Base-by-base conservation (phyloP, 2,888 invertebrate genomes). In the Sarcophaga variegata region DNA sequence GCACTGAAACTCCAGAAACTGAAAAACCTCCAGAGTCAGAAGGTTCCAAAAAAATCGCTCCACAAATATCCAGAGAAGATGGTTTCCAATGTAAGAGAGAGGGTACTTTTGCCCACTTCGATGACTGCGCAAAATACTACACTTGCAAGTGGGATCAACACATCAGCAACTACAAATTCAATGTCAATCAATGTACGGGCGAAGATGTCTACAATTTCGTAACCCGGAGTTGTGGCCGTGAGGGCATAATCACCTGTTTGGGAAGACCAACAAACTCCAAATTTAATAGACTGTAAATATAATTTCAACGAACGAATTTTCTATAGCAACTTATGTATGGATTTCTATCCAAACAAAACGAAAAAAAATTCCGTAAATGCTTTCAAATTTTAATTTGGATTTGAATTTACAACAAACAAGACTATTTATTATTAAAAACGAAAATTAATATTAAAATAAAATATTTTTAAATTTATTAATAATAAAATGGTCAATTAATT, bases 71-170 rank as follows among this genome's bases (percentile, higher is more conserved):
- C 25, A 37, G 37, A 14, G 8, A 45, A 2, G 25, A 49, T n/a
- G 67, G 81, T 11, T 89, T 89, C 60, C 67, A 74, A 17, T 90
- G 89, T 37, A 14, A 63, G 12, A 77, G 81, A 17, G 83, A 86
- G 11, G 89, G 89, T 3, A 78, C 64, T 3, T 89, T 88, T 59
- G 75, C 88, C 14, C 83, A 89, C 81, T 59, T 62, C 5, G 76
- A 69, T 22, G 89, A 89, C 62, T 89, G 88, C 64, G 66, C 79
- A 3, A 89, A 89, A 85, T 90, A 89, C 47, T 88, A 88, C 69
- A 88, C 81, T 3, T 90, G 90, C 37, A 63, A 62, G 11, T 88
- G 87, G 82, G 80, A 84, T 22, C 64, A 54, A 20, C 49, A 66
- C 8, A 49, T 25, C 4, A 14, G 78, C n/a, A 80, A 64, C 45